A percentile compares a stretch with the other conserved stretches of the same genome.
Evolutionary conservation across 2,888 invertebrate genomes (phyloP).

Genomic region (Drosophila borealis): DNA sequence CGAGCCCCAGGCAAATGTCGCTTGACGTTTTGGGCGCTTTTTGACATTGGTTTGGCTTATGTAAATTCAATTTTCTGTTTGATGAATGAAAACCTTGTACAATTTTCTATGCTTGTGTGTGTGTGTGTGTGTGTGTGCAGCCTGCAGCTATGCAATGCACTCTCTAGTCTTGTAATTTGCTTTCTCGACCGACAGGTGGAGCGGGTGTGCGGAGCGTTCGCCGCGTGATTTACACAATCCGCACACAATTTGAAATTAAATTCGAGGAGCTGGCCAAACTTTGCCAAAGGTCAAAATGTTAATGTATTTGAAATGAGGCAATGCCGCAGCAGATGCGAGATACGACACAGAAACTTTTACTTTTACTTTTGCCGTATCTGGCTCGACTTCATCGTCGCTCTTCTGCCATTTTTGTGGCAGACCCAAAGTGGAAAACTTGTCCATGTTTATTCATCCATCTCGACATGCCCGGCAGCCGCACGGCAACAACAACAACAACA

Average conservation of each 20-base stretch:
- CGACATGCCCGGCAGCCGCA: slow-evolving; percentile 50
- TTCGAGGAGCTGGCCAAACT: slow-evolving; percentile 42
- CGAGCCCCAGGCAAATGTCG: background rate
- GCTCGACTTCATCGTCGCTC: slow-evolving; percentile 17
- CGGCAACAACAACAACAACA: slow-evolving; percentile 19
- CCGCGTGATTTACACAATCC: slow-evolving; percentile 56
- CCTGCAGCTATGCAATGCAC: slow-evolving; percentile 68
- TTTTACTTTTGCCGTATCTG: slow-evolving; percentile 28
- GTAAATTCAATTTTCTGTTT: slow-evolving; percentile 78
- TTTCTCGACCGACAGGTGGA: background rate
- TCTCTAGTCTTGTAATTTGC: background rate
- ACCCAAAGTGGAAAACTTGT: slow-evolving; percentile 62
- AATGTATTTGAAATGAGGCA: slow-evolving; percentile 77
- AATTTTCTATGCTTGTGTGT: slow-evolving; percentile 24
- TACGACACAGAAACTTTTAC: slow-evolving; percentile 49
- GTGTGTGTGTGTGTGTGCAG: slow-evolving; percentile 24
- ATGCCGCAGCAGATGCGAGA: slow-evolving; percentile 50
- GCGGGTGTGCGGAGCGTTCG: background rate
- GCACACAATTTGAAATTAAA: slow-evolving; percentile 66
- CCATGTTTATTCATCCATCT: slow-evolving; percentile 74
- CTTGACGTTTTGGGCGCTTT: slow-evolving; percentile 29
- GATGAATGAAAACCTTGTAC: slow-evolving; percentile 69
- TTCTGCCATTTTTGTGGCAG: slow-evolving; percentile 7
- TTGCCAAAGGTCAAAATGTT: slow-evolving; percentile 75
- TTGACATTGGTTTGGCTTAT: slow-evolving; percentile 74